These are phyloP conservation scores for Exocentrus adspersus DNA, from an alignment of 2,888 invertebrate species.

Conservation along the genomic window DNA sequence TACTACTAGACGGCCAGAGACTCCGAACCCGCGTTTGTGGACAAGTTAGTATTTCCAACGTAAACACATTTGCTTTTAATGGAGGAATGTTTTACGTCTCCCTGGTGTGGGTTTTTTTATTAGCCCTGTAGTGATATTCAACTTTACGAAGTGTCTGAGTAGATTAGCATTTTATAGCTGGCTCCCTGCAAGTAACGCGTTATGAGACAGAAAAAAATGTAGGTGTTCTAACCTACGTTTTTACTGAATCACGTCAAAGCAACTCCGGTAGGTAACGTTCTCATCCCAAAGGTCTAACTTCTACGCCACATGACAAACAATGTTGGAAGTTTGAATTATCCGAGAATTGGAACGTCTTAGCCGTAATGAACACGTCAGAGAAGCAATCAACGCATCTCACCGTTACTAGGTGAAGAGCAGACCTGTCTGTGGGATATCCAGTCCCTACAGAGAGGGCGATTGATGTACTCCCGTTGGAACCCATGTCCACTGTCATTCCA, in stretches of 20 bases:
- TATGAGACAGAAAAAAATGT: too few relatives aligned
- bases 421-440: conserved; percentile 38
- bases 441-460: conserved; percentile 41
- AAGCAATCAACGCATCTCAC: conserved; percentile 56
- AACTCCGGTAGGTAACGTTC: conserved; percentile 8
- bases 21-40: conserved; percentile 28
- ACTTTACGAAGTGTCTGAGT: background rate
- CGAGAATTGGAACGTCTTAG: conserved; percentile 51
- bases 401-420: conserved; percentile 49
- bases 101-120: conserved; percentile 1
- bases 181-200: too few relatives aligned
- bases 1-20: conserved; percentile 44
- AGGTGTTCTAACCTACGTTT: too few relatives aligned
- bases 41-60: conserved; percentile 20
- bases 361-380: conserved; percentile 55
- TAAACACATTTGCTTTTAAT: conserved; percentile 25
- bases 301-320: conserved; percentile 43
- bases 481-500: conserved; percentile 45
- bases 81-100: conserved; percentile 3
- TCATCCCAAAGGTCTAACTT: conserved; percentile 12
- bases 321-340: conserved; percentile 49
- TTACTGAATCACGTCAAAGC: conserved; percentile 5
- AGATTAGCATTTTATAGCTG: background rate
- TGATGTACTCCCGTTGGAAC: conserved; percentile 44
- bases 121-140: background rate